phyloP scores from a whole-genome alignment of 2,797 vertebrate genomes.

The Sebastes melanostomus region DNA sequence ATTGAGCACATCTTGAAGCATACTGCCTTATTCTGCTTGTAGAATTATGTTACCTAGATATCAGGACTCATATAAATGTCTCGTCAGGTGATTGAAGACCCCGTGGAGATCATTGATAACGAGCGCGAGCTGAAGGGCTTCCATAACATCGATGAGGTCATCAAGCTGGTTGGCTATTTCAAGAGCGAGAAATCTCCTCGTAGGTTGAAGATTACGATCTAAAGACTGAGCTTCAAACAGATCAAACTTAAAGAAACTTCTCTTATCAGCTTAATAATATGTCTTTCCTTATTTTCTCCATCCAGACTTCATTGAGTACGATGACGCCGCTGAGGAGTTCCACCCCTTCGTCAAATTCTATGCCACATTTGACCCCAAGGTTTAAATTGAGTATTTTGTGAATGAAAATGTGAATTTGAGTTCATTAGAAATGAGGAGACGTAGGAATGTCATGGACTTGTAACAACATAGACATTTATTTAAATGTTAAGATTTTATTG shows the following conservation, averaged over 20 bases:
- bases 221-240: neutral
- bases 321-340: constrained; percentile 90
- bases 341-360: constrained; percentile 94
- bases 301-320: constrained; percentile 88
- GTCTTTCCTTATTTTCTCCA: neutral
- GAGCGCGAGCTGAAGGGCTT: constrained; percentile 90
- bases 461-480: neutral
- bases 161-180: constrained; percentile 92
- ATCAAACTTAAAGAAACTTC: neutral
- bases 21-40: neutral
- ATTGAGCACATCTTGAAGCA: neutral
- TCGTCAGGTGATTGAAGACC: constrained; percentile 90
- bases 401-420: neutral
- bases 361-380: constrained; percentile 91
- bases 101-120: constrained; percentile 90
- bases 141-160: constrained; percentile 89
- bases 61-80: neutral
- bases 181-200: constrained; percentile 88
- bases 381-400: constrained; percentile 40
- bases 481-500: neutral
- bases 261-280: accelerated
- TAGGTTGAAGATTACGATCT: constrained; percentile 65
- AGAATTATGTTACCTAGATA: neutral
- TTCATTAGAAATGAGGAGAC: neutral
- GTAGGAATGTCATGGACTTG: neutral